Percentiles rank a stretch among this genome's conserved stretches.
These are phyloP conservation scores for Cossypha caffra DNA, from an alignment of 2,797 vertebrate species.

Conservation along the genomic window DNA sequence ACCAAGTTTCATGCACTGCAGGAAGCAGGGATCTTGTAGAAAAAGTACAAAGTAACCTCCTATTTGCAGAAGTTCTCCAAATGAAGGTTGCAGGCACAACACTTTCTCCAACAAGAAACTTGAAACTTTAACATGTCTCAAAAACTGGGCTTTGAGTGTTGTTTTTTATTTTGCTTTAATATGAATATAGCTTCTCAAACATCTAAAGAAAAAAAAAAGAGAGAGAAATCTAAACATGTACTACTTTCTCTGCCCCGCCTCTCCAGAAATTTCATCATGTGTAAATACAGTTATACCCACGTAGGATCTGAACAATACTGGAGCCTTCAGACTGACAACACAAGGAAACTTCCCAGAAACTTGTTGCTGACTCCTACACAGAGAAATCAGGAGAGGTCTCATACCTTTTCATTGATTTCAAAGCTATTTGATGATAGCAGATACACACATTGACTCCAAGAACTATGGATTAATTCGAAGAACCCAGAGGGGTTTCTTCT, in stretches of 20 bases:
- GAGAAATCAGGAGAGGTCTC: neutral
- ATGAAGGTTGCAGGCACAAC: neutral
- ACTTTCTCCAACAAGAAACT: neutral
- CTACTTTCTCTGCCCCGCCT: neutral
- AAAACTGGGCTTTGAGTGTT: neutral
- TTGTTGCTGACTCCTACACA: neutral
- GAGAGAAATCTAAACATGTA: fast-evolving
- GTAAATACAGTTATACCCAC: neutral
- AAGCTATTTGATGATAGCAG: neutral
- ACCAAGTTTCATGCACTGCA: neutral
- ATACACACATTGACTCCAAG: neutral
- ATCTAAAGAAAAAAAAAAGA: neutral
- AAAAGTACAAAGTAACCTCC: neutral
- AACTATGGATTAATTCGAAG: neutral
- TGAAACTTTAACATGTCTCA: neutral
- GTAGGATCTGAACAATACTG: neutral
- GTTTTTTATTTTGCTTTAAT: neutral
- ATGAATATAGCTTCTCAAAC: neutral
- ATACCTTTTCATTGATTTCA: neutral
- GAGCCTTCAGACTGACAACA: neutral
- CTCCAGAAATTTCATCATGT: neutral
- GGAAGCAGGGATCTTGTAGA: neutral
- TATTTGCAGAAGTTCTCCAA: neutral
- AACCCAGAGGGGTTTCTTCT: neutral
- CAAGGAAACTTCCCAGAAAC: neutral